Evolutionary conservation across 2,113 vertebrate genomes (phyloP), one percentile per base, ranked within the genome.

Genomic region (Xiphophorus maculatus): DNA sequence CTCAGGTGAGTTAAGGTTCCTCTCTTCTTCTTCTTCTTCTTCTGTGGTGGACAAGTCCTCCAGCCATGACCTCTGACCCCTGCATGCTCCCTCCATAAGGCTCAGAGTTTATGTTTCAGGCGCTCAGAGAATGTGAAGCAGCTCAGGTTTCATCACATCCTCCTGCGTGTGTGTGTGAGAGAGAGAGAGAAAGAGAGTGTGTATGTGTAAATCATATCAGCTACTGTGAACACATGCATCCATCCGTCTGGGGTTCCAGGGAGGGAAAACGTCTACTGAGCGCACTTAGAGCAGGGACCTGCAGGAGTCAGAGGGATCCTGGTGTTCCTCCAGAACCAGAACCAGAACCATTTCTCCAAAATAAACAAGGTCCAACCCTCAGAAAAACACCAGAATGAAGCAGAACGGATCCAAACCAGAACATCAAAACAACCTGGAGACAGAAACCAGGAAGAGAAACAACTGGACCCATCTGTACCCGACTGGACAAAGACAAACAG

Each of bases 111-210:
- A 73, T 67, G 17, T 7, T 48, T 48, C 44, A 48, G 17, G 17
- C 44, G 0, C 44, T 77, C 54, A 61, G 54, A 73, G 86, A 88
- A 86, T 83, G 82, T 84, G 69, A 77, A 60, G 27, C 66, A 84
- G 84, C 72, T 90, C 86, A 63, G 66, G 77, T 79, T 83, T 81
- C 81, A 74, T 83, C 75, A 83, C 58, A 70, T 35, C 69, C 63
- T 78, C 19, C 40, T 17, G 17, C 33, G 27, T 1, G 12, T 42
- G 13, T 42, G 40, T 15, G 12, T 4, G 40, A 14, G 40, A 14
- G 40, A 4, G 40, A 3, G 40, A 13, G 40, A 1, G 13, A 63
- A 15, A 28, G 54, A 78, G 61, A 14, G 40, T 51, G 48, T 42
- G 64, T 58, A 54, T 51, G 37, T 54, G 61, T 60, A 9, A 19